A percentile compares a stretch with the other conserved stretches of the same genome.
Evolutionary conservation across 2,797 vertebrate species (phyloP).

Genomic region (Apogon talboti): DNA sequence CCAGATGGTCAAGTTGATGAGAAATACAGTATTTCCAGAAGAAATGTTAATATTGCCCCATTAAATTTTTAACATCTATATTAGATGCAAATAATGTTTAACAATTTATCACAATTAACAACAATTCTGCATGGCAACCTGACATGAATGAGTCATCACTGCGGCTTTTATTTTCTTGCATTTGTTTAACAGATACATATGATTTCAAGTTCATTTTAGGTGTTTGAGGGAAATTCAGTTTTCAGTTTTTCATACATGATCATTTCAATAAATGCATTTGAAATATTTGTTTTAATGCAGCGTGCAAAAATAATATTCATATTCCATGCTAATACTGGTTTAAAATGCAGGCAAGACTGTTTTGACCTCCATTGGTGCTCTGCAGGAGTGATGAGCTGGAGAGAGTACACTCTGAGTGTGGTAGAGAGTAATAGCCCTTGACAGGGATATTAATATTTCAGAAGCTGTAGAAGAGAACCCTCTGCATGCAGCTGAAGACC

Average conservation of each 20-base stretch:
- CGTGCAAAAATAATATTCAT: conserved; percentile 11
- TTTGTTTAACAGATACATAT: too few relatives aligned
- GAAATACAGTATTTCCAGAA: neutral
- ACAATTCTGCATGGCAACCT: too few relatives aligned
- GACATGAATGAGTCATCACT: too few relatives aligned
- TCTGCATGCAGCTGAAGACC: conserved; percentile 38
- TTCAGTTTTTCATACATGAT: too few relatives aligned
- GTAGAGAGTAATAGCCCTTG: conserved; percentile 66
- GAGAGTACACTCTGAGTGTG: conserved; percentile 56
- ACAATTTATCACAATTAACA: too few relatives aligned
- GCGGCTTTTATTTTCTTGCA: too few relatives aligned
- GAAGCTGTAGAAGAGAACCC: conserved; percentile 47
- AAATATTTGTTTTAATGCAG: neutral
- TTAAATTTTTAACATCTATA: too few relatives aligned
- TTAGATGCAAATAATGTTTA: too few relatives aligned
- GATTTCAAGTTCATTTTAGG: too few relatives aligned
- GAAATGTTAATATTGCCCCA: neutral
- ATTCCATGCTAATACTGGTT: conserved; percentile 20
- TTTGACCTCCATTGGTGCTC: conserved; percentile 42
- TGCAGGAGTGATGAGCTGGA: conserved; percentile 54
- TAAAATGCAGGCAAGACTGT: conserved; percentile 28
- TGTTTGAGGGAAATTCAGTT: too few relatives aligned
- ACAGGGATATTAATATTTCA: conserved; percentile 77
- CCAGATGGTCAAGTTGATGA: neutral
- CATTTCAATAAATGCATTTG: too few relatives aligned